These are phyloP conservation scores for Siniperca obscura DNA, from an alignment of 2,797 vertebrate genomes.

Conservation along the genomic window DNA sequence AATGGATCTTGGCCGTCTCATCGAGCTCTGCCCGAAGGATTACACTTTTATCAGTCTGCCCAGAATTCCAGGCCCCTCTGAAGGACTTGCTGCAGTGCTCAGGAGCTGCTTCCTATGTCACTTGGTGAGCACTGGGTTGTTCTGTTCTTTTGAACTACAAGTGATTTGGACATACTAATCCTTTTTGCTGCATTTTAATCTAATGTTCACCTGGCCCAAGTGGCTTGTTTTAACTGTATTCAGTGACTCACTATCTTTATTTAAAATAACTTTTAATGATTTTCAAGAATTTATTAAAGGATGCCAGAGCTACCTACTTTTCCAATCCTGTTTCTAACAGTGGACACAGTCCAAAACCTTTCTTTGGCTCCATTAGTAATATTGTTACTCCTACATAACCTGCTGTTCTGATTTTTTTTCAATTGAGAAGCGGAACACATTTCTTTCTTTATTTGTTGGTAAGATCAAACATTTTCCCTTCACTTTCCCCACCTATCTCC, in stretches of 20 bases:
- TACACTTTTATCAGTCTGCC: neutral
- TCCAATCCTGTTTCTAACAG: too few relatives aligned
- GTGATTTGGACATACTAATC: neutral
- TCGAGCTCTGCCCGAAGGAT: neutral
- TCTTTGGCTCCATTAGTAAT: too few relatives aligned
- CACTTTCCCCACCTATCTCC: too few relatives aligned
- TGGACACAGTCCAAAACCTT: too few relatives aligned
- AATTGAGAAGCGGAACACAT: neutral
- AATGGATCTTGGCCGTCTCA: neutral
- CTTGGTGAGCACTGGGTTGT: neutral
- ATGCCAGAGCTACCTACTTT: neutral
- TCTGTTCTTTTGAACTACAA: neutral
- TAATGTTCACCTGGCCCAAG: neutral
- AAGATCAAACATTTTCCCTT: too few relatives aligned
- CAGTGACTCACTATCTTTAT: neutral
- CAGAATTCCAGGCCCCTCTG: neutral
- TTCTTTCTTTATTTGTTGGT: too few relatives aligned
- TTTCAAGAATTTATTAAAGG: too few relatives aligned
- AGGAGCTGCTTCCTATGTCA: neutral
- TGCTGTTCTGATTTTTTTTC: too few relatives aligned
- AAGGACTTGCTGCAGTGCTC: neutral
- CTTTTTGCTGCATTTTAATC: neutral
- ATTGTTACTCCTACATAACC: too few relatives aligned
- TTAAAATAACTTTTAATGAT: neutral
- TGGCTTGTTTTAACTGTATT: neutral